Evolutionary conservation across 2,797 vertebrate species (phyloP), one percentile per base, ranked within the genome.

Genomic region (Sciaenops ocellatus): DNA sequence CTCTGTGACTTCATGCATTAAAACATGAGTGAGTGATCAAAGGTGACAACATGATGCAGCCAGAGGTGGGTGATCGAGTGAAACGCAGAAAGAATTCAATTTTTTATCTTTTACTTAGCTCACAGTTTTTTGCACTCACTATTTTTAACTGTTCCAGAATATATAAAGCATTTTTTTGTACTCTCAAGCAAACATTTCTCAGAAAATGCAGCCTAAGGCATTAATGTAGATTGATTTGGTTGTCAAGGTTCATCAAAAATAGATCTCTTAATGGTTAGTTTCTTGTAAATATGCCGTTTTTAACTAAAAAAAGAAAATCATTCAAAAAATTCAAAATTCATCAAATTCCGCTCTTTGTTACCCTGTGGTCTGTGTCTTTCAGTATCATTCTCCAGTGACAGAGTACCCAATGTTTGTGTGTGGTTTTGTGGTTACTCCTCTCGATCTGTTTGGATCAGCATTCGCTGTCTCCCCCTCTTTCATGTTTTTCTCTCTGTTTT

Each of bases 11-110:
- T 88, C 88, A 94, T 92, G 88, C 90, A 94, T 94, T 91, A 91
- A 93, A 93, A 92, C 90, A 90, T 89, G 90, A 92, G 81, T 69
- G 83, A 87, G 77, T 86, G 88, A 91, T 93, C 85, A 93, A 84
- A 93, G 80, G 79, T 87, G 91, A 87, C 89, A 89, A 85, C 84
- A 73, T 20, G 46, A 86, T 76, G 68, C 69, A 83, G 78, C 74
- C 82, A 86, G 83, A 74, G 82, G 78, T 83, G 72, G 66, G 22
- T 84, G 78, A 88, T 56, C 3, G 74, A 84, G 80, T 1, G 1
- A 82, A 77, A 84, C 6, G 5, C 30, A 67, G 22, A 54, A 80
- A 66, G 77, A 80, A 77, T 65, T 42, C 50, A 34, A 54, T 30
- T 59, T 74, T 84, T 83, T 73, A 59, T 73, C 55, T 85, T 83